Base-by-base conservation (phyloP, 2,888 invertebrate genomes). In the Bombylius discolor region DNA sequence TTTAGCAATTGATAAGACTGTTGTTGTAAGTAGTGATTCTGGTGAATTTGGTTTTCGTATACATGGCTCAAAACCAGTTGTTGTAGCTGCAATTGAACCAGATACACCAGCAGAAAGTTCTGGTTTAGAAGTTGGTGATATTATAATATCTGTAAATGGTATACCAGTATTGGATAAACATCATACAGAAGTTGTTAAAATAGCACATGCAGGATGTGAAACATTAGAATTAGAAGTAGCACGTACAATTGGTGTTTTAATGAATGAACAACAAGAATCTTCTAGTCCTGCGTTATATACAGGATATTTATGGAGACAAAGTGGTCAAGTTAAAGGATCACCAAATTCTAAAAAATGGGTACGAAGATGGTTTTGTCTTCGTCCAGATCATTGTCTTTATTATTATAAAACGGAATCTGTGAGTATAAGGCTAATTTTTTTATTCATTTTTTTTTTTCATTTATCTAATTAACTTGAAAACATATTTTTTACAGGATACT, bases 11-110 rank as follows among this genome's bases (percentile, higher is more conserved):
- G 92, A 93, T 76, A 92, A 93, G 73, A 85, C 85, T 23, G 87
- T 94, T 42, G 80, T 87, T 54, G 88, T 93, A 5, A 83, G 84
- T 62, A 83, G 89, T 53, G 87, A 88, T 64, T 84, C 86, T 33
- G 90, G 90, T 45, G 95, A 94, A 70, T 96, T 94, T 70, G 95
- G 95, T 13, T 94, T 97, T 73, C 83, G 96, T 59, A 94, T 97
- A 67, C 92, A 95, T 66, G 95, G 95, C 34, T 91, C 92, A 57
- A 89, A 91, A 67, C 96, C 96, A 1, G 94, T 95, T n/a, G 92
- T 95, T 13, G 93, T 96, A 36, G 94, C 95, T 5, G 92, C 92
- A 31, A 93, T 96, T 63, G 95, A 95, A 75, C 87, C 89, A 44
- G 92, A 90, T 63, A 95, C 95, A 1, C 92, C 95, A 0, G 95